Conservation (phyloP, 2,113 vertebrate species). For the Sminthopsis crassicaudata region DNA sequence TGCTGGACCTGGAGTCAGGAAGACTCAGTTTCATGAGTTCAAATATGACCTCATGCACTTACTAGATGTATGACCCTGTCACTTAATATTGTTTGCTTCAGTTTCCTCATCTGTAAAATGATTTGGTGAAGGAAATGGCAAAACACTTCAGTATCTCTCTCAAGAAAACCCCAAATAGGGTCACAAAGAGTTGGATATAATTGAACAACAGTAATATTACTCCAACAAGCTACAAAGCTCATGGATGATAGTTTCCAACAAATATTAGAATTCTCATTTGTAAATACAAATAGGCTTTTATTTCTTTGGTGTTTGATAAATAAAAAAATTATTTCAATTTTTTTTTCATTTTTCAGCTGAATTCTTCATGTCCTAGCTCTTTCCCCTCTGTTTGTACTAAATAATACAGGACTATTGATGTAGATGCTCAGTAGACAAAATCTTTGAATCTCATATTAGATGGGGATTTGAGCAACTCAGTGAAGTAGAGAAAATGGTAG, state of each 20-base stretch:
- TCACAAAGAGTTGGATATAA: not conserved
- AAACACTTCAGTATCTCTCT: not conserved
- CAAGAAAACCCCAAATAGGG: not conserved
- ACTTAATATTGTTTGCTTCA: not conserved
- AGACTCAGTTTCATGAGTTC: not conserved
- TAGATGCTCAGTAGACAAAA: not conserved
- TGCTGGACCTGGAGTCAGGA: not conserved
- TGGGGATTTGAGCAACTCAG: not conserved
- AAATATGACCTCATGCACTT: not conserved
- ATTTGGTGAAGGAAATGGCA: not conserved
- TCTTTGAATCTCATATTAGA: not conserved
- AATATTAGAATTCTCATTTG: not conserved
- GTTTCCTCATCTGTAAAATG: not conserved
- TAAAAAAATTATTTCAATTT: not conserved
- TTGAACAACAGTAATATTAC: not conserved
- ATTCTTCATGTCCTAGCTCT: not conserved
- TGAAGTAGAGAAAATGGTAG: not conserved
- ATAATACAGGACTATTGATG: not conserved
- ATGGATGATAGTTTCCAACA: not conserved
- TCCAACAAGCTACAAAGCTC: not conserved
- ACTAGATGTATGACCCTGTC: not conserved
- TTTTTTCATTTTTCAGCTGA: not conserved
- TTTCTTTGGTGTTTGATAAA: not conserved
- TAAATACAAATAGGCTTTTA: not conserved
- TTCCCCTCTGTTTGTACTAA: not conserved